Base-by-base conservation (phyloP, 2,888 invertebrate species). In the Tupiocoris notatus region DNA sequence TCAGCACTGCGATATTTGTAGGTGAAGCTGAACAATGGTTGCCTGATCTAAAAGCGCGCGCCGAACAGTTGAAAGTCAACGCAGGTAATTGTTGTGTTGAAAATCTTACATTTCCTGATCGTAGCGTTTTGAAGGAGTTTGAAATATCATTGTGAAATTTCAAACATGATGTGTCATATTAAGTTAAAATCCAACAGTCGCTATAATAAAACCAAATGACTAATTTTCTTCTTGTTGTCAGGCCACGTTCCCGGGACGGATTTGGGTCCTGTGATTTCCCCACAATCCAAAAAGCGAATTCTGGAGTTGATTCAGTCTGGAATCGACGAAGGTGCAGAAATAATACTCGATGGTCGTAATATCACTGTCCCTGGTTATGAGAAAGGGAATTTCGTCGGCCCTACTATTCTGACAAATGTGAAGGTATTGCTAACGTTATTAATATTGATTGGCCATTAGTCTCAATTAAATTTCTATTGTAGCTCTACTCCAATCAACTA, bases 371-470 rank as follows among this genome's bases (percentile, higher is more conserved):
- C 90, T 1, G 96, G 95, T 71, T 99, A 91, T 84, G 97, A 98
- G 82, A 93, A 93, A 59, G 99, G 99, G 78, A 98, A 99, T 86
- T 99, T 99, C 84, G 93, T 99, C 7, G 99, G 97, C 0, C 98
- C 99, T 0, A 98, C 98, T 12, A 90, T 99, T 79, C 86, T 99
- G 3, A 89, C 94, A 0, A 89, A 92, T 82, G 98, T 98, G 1
- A 90, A 88, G 84, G 88, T 88, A 81, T 80, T 80, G 16, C 59
- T 59, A 2, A 39, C 6, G 3, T 39, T 39, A 39, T 39, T 39
- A 3, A 39, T 39, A n/a, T n/a, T n/a, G n/a, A 54, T 54, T 54
- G 12, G 9, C 54, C 54, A 54, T 54, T 54, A 54, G 7, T 63
- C 21, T 9, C 22, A 12, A 63, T 63, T 16, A 16, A 59, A 54